Percentiles rank a stretch among this genome's conserved stretches.
These are phyloP conservation scores for Chamaedrilus cognettii DNA, from an alignment of 2,888 invertebrate genomes.

Conservation along the genomic window DNA sequence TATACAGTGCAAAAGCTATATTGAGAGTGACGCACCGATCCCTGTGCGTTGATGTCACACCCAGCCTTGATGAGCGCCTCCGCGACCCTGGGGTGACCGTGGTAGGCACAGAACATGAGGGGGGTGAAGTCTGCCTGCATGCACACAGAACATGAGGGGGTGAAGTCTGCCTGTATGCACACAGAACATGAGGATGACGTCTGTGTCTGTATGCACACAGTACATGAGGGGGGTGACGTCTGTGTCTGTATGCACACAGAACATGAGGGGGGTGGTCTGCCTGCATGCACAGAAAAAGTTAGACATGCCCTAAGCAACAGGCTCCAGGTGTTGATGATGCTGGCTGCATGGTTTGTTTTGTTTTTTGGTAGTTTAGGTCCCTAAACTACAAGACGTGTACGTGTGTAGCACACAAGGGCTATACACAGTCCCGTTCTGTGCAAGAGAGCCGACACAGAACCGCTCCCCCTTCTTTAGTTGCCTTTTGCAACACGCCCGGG, in stretches of 20 bases:
- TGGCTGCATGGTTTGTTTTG: too few relatives aligned
- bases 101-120: conserved; percentile 58
- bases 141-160: conserved; percentile 22
- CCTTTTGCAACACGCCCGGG: too few relatives aligned
- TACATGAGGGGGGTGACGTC: conserved; percentile 44
- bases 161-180: conserved; percentile 55
- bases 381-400: too few relatives aligned
- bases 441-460: too few relatives aligned
- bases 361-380: too few relatives aligned
- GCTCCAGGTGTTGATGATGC: background rate
- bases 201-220: conserved; percentile 48
- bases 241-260: conserved; percentile 48
- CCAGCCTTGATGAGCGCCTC: conserved; percentile 49
- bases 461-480: too few relatives aligned
- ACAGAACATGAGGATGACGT: conserved; percentile 42
- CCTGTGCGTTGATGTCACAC: conserved; percentile 53
- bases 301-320: background rate
- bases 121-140: conserved; percentile 58
- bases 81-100: conserved; percentile 55
- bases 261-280: background rate
- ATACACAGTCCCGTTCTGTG: too few relatives aligned
- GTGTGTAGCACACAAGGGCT: too few relatives aligned
- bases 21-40: conserved; percentile 54
- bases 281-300: background rate
- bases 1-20: too few relatives aligned